Base-by-base conservation (phyloP, 2,888 invertebrate genomes). In the Clunio marinus region DNA sequence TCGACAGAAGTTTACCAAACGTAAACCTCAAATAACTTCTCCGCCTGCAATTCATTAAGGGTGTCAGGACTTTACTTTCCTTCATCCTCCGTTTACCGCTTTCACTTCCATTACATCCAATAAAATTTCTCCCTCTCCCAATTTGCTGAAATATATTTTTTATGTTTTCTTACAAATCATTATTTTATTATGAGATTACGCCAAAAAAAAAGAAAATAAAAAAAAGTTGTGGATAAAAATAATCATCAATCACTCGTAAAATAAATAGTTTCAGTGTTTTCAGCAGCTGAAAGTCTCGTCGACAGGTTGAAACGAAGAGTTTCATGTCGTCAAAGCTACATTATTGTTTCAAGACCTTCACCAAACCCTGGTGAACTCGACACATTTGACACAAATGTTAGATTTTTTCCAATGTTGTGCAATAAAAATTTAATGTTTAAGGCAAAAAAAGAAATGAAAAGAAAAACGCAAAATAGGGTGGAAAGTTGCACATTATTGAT, bases 241-340 rank as follows among this genome's bases (percentile, higher is more conserved):
- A 66, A 66, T 55, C 66, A 66, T 66, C 66, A 66, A 66, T 66
- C 66, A 66, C 66, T 66, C 20, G 22, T 25, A 66, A 66, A 66
- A 55, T 55, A 66, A 66, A 66, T 66, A 66, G 66, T 66, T 45
- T 51, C 24, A 37, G 41, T 22, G 60, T 57, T 57, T 57, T 57
- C 10, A 22, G 20, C 57, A 27, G 10, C 25, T 41, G n/a, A 20
- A 24, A 27, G 57, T n/a, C n/a, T n/a, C n/a, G n/a, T 24, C 15
- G 27, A 57, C 27, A 57, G 57, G 57, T 27, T 27, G 51, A 51
- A 51, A 17, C 41, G 7, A 5, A 2, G 20, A 41, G 41, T n/a
- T 41, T 41, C n/a, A n/a, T n/a, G n/a, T n/a, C n/a, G n/a, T n/a
- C n/a, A n/a, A n/a, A n/a, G n/a, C n/a, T n/a, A n/a, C n/a, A n/a